phyloP scores from a whole-genome alignment of 2,797 vertebrate species.

The Rhadinocentrus ornatus region DNA sequence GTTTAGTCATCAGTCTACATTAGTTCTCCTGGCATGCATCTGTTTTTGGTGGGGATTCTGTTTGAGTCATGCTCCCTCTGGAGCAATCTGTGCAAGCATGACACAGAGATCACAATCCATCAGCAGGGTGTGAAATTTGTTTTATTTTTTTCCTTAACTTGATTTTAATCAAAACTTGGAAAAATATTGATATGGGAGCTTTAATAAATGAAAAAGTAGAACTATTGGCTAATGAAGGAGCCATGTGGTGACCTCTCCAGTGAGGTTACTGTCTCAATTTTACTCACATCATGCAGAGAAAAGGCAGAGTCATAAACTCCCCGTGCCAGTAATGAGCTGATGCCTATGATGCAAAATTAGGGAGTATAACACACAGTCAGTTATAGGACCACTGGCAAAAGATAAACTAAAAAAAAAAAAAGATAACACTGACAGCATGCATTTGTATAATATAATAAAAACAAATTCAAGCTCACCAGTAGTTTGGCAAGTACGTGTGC shows the following conservation, averaged over 20 bases:
- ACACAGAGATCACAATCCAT: neutral
- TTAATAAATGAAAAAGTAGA: too few relatives aligned
- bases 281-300: slow-evolving; percentile 94
- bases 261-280: neutral
- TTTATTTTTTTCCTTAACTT: neutral
- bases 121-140: neutral
- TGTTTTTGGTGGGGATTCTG: neutral
- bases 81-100: too few relatives aligned
- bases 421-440: neutral
- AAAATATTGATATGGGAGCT: neutral
- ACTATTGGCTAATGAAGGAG: too few relatives aligned
- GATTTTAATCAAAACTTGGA: neutral
- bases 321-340: slow-evolving; percentile 91
- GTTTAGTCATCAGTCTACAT: neutral
- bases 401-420: neutral
- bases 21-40: neutral
- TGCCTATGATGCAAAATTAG: slow-evolving; percentile 77
- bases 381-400: neutral
- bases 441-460: neutral
- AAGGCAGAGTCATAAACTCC: slow-evolving; percentile 94
- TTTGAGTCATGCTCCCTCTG: neutral
- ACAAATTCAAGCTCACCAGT: slow-evolving; percentile 67
- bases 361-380: slow-evolving; percentile 2
- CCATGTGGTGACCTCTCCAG: neutral
- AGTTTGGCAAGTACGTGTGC: slow-evolving; percentile 75